phyloP scores from a whole-genome alignment of 2,113 vertebrate species.

The Phoxinus phoxinus region DNA sequence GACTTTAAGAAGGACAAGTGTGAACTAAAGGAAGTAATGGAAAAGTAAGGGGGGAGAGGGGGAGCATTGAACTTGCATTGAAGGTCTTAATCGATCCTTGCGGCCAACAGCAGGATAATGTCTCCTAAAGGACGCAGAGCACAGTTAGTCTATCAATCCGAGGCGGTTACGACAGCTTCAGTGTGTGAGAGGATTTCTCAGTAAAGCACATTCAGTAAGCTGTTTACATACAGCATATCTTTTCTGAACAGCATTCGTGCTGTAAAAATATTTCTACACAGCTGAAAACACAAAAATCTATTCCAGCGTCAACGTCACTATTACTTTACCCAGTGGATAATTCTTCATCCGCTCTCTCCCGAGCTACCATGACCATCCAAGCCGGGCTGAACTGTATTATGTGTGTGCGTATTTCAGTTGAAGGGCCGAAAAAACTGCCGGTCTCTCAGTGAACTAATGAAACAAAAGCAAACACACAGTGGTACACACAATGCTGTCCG shows the following conservation, averaged over 20 bases:
- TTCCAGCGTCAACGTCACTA: neutral
- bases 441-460: constrained; percentile 33
- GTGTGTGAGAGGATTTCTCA: constrained; percentile 15
- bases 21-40: constrained; percentile 36
- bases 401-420: constrained; percentile 17
- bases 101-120: constrained; percentile 28
- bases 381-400: neutral
- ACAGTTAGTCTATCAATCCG: constrained; percentile 43
- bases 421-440: neutral
- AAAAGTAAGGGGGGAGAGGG: neutral
- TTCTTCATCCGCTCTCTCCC: neutral
- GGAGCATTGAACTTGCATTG: constrained; percentile 35
- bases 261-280: neutral
- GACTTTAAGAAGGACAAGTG: constrained; percentile 56
- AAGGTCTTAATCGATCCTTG: constrained; percentile 52
- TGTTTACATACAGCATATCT: constrained; percentile 6
- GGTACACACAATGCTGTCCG: constrained; percentile 31
- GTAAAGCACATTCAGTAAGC: constrained; percentile 2
- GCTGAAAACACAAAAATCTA: constrained; percentile 22
- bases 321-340: neutral
- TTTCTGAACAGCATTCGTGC: neutral
- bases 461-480: constrained; percentile 42
- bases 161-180: constrained; percentile 30
- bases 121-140: constrained; percentile 39
- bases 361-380: neutral